Evolutionary conservation across 1,140 invertebrate species (phyloP), one percentile per base, ranked within the genome.

Genomic region (Campodea augens): DNA sequence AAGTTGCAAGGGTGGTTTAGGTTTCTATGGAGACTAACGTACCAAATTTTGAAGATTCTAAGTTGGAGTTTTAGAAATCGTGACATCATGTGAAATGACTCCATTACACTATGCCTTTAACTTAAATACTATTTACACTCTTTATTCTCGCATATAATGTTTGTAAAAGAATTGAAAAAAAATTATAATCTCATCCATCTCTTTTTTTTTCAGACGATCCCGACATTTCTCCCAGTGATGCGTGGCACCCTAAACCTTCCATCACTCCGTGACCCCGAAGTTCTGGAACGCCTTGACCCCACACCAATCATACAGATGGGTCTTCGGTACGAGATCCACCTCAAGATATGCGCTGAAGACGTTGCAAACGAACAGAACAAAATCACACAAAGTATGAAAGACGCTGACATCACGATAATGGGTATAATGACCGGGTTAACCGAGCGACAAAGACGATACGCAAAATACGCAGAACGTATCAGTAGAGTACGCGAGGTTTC

Each of bases 191-290:
- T 38, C 19, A 2, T 18, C n/a, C 23, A 7, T 32, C 15, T 7
- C 15, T 32, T 32, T 15, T 15, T 10, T 32, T 7, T 32, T 15
- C 63, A 81, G 63, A 78, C 69, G 51, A 87, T 93, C 51, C 88
- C 89, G 7, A 83, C 86, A 61, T 93, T 96, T 60, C 63, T 91
- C 41, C 90, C 90, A 1, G 89, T 95, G 20, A 86, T 96, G 74
- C 61, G 85, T 36, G 85, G 84, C 5, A 87, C 87, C 0, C 60
- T 92, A 2, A 88, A 85, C 48, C 64, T 89, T 38, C 84, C 87
- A 0, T 82, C 81, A 23, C 78, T 80, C 1, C 68, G 83, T 39
- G 89, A 93, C 63, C 76, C 80, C 0, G 89, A 93, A 60, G 73
- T 90, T 4, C 62, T 91, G 4, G 88, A 92, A 62, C 74, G 88